These are phyloP conservation scores for Electrophaes corylata DNA, from an alignment of 2,888 invertebrate species.

Conservation along the genomic window DNA sequence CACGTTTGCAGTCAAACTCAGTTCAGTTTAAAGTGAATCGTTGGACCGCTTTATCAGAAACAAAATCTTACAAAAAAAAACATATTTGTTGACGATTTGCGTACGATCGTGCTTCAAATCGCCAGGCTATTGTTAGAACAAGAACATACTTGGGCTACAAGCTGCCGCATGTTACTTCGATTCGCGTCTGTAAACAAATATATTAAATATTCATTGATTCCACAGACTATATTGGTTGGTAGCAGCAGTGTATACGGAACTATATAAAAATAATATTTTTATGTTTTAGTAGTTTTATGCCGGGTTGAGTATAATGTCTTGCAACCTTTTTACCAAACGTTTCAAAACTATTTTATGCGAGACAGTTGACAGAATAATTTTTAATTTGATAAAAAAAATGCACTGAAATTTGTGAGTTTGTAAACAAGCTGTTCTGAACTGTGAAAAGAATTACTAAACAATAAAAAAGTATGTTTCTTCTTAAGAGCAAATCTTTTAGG, in stretches of 20 bases:
- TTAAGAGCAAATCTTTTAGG: conserved; percentile 15
- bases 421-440: conserved; percentile 11
- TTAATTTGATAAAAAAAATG: not conserved
- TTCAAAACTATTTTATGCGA: not conserved
- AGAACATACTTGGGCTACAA: not conserved
- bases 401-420: conserved; percentile 13
- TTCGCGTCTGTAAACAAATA: conserved; percentile 5
- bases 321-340: not conserved
- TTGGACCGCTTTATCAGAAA: not conserved
- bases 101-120: conserved; percentile 14
- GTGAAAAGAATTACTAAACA: conserved; percentile 15
- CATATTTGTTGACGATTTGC: conserved; percentile 6
- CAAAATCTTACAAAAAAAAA: not conserved
- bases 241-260: not conserved
- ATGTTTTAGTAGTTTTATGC: not conserved
- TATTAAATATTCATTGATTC: conserved; percentile 25
- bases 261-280: not conserved
- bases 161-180: conserved; percentile 11
- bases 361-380: conserved; percentile 10
- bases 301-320: not conserved
- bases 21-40: no score
- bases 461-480: conserved; percentile 22
- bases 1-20: no score
- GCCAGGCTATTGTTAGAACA: not conserved
- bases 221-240: not conserved